Conservation (phyloP, 2,888 invertebrate species). For the Zhuqinia jingwanae region DNA sequence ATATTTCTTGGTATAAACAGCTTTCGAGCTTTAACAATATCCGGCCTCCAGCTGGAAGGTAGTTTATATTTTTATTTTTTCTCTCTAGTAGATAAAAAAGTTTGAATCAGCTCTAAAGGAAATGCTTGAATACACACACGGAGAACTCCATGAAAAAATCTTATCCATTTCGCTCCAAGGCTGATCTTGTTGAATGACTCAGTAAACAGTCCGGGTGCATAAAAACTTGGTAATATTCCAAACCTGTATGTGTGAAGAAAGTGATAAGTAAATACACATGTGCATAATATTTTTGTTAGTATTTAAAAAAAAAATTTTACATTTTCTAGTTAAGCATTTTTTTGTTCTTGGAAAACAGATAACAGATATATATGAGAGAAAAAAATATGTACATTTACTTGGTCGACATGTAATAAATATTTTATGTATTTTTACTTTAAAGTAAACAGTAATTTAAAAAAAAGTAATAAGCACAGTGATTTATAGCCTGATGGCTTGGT, state of each 20-base stretch:
- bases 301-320: neutral
- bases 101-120: neutral
- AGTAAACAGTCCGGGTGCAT: neutral
- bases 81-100: too few relatives aligned
- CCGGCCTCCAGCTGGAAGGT: too few relatives aligned
- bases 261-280: neutral
- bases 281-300: too few relatives aligned
- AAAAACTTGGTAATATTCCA: conserved; percentile 18
- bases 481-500: neutral
- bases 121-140: neutral
- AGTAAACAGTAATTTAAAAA: neutral
- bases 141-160: neutral
- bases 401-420: neutral
- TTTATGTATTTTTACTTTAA: conserved; percentile 4
- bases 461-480: neutral
- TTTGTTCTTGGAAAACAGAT: neutral
- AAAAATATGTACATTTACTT: neutral
- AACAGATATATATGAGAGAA: too few relatives aligned
- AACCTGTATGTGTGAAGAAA: conserved; percentile 11
- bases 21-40: too few relatives aligned
- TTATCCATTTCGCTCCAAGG: neutral
- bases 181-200: too few relatives aligned
- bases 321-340: neutral
- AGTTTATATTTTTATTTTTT: too few relatives aligned
- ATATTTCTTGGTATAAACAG: too few relatives aligned